These are phyloP conservation scores for Cepaea nemoralis DNA, from an alignment of 1,140 invertebrate species.

Conservation along the genomic window DNA sequence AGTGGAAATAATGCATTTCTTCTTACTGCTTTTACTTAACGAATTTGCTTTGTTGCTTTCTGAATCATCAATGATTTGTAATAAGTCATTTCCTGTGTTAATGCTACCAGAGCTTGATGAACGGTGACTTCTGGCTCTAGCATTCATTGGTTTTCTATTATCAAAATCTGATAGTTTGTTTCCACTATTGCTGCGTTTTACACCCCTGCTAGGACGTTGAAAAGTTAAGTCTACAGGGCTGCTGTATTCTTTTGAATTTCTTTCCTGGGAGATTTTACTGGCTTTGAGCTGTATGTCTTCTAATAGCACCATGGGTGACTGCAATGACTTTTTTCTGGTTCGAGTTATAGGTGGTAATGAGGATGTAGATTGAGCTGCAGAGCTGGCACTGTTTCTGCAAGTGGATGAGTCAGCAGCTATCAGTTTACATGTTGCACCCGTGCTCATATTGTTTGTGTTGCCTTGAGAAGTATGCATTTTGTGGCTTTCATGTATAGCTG, in stretches of 20 bases:
- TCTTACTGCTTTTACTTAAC: not conserved
- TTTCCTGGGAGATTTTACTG: not conserved
- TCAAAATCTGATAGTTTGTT: not conserved
- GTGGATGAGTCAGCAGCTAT: not conserved
- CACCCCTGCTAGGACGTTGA: not conserved
- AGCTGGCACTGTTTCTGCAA: not conserved
- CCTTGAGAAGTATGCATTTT: not conserved
- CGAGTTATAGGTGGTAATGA: not conserved
- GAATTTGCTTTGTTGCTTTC: slow-evolving; percentile 20
- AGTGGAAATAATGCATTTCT: slow-evolving; percentile 17
- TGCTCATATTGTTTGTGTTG: not conserved
- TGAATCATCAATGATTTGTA: slow-evolving; percentile 20
- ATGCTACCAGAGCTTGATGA: slow-evolving; percentile 29
- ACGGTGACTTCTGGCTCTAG: slow-evolving; percentile 11
- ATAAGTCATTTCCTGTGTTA: not conserved
- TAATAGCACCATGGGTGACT: slow-evolving; percentile 36
- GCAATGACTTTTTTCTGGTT: slow-evolving; percentile 19
- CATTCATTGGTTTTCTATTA: slow-evolving; percentile 4
- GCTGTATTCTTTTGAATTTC: slow-evolving; percentile 7
- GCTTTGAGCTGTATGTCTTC: slow-evolving; percentile 38
- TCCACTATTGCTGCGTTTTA: slow-evolving; percentile 18
- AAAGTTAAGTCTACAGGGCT: not conserved
- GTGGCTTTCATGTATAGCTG: slow-evolving; percentile 26
- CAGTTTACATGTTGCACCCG: not conserved
- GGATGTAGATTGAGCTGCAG: not conserved